Conservation (phyloP, 30 jellyfish, hydroid and myxozoan species). For the Pseudorhiza aurosa region DNA sequence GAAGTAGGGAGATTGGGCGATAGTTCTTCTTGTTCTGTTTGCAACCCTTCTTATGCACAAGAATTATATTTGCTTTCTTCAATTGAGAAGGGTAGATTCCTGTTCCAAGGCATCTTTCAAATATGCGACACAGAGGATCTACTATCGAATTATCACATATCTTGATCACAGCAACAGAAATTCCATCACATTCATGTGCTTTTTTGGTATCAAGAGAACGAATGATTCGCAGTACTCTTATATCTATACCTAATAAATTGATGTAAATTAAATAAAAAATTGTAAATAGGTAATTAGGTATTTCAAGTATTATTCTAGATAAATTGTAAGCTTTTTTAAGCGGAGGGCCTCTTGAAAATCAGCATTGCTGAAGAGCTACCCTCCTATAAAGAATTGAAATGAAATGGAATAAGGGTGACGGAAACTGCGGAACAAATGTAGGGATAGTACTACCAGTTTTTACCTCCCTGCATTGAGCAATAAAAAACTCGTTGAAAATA, state of each 20-base stretch:
- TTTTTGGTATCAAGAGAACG: constrained; percentile 48
- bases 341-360: too few relatives aligned
- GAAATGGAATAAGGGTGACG: constrained; percentile 2
- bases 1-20: constrained; percentile 48
- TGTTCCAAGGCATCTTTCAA: constrained; percentile 51
- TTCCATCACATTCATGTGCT: constrained; percentile 53
- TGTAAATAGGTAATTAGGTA: too few relatives aligned
- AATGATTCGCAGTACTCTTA: constrained; percentile 23
- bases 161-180: constrained; percentile 39
- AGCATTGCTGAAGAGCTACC: too few relatives aligned
- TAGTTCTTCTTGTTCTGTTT: constrained; percentile 45
- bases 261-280: too few relatives aligned
- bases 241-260: too few relatives aligned
- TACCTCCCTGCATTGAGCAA: constrained; percentile 41
- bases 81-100: constrained; percentile 54
- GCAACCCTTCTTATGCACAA: constrained; percentile 61
- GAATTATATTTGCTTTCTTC: constrained; percentile 50
- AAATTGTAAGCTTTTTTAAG: too few relatives aligned
- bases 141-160: constrained; percentile 24
- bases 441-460: constrained; percentile 57
- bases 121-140: constrained; percentile 45
- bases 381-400: background rate
- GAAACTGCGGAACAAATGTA: constrained; percentile 35
- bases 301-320: too few relatives aligned
- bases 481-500: constrained; percentile 27